Evolutionary conservation across 1,140 invertebrate genomes (phyloP), one percentile per base, ranked within the genome.

Genomic region (Aphidius ervi): DNA sequence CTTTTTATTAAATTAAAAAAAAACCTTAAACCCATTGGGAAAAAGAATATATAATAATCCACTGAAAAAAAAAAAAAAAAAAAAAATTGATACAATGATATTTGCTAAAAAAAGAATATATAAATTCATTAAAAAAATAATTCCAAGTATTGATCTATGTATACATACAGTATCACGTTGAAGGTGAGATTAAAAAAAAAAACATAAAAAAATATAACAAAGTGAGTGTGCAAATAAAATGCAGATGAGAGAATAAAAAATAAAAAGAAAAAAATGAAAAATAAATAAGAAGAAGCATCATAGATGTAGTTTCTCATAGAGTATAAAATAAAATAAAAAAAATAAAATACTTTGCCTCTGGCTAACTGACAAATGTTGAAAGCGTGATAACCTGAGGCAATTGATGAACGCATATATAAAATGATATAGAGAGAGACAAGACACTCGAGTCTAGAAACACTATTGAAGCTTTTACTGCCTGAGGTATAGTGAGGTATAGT

Each of bases 321-420:
- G 16, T 16, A 16, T 16, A 16, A 16, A 16, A 16, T 16, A 16
- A 16, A 16, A 16, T 16, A 59, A 59, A 53, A 48, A 59, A n/a
- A n/a, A n/a, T n/a, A n/a, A n/a, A 59, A 59, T 59, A 59, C 43
- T 59, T 59, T 59, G 58, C 58, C 53, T 16, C 48, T 59, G 58
- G 58, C 48, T 53, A 59, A 59, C 58, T 59, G 58, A 59, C 58
- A 52, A 50, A 58, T 48, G 57, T 43, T 58, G 47, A 58, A 23
- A 59, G 58, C 41, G 46, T 49, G 41, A 59, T 59, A 59, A 59
- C 58, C 58, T 31, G 46, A 40, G 45, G 58, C 48, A 41, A 59
- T 59, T 53, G 9, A 50, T 59, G 50, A 50, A 43, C 10, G 37
- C 9, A 48, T 54, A 41, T 58, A 58, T 31, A 58, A 9, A 10